These are phyloP conservation scores for Trinectes maculatus DNA, from an alignment of 2,113 vertebrate genomes.

Conservation along the genomic window DNA sequence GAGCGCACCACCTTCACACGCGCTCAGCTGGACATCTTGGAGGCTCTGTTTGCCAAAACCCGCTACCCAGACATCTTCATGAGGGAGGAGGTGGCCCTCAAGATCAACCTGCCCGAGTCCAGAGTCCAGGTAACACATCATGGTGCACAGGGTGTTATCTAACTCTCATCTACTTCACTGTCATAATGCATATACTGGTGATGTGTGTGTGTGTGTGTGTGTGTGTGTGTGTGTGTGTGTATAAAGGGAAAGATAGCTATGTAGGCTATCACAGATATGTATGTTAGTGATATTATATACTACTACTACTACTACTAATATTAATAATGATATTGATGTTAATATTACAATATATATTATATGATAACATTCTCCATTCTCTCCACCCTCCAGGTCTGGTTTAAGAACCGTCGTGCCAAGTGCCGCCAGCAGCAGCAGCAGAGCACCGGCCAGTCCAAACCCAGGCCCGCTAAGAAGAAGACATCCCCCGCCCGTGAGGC, in stretches of 20 bases:
- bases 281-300: too few species aligned
- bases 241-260: too few species aligned
- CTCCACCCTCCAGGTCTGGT: constrained; percentile 82
- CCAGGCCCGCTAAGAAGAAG: constrained; percentile 88
- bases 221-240: too few species aligned
- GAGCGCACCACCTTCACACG: constrained; percentile 90
- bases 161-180: too few species aligned
- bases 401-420: constrained; percentile 89
- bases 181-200: too few species aligned
- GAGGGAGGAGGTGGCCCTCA: constrained; percentile 89
- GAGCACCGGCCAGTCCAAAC: constrained; percentile 86
- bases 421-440: constrained; percentile 90
- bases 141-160: too few species aligned
- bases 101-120: constrained; percentile 89
- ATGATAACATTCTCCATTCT: too few species aligned
- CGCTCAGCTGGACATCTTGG: constrained; percentile 88
- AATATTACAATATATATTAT: too few species aligned
- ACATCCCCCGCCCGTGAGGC: constrained; percentile 77
- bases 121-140: constrained; percentile 84
- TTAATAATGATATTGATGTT: too few species aligned
- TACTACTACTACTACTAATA: too few species aligned
- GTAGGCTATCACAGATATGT: too few species aligned
- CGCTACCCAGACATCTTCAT: constrained; percentile 92
- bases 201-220: neutral
- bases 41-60: constrained; percentile 88